phyloP scores from a whole-genome alignment of 2,797 vertebrate genomes.

The Pangasius macronema region DNA sequence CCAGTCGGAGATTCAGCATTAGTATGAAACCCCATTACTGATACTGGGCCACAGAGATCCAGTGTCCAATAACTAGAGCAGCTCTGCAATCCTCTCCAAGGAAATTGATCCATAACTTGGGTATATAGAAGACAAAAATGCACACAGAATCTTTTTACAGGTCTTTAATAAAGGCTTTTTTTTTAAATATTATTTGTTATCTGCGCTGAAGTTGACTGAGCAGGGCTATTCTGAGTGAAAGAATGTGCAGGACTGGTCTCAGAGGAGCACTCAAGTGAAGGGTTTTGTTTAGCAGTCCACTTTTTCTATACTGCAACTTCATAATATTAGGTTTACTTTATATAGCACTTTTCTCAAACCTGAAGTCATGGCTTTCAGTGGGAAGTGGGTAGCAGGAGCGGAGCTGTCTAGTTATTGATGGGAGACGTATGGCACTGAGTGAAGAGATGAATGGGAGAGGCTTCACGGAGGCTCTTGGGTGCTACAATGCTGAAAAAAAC shows the following conservation, averaged over 20 bases:
- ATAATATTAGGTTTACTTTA: not conserved
- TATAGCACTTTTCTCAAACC: not conserved
- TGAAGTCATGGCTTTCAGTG: not conserved
- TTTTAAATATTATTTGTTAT: not conserved
- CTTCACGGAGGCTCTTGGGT: not conserved
- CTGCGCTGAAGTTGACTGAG: not conserved
- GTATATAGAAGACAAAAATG: not conserved
- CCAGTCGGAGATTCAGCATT: not conserved
- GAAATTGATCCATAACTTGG: conserved; percentile 9
- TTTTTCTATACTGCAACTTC: not conserved
- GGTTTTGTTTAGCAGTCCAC: not conserved
- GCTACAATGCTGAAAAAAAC: not conserved
- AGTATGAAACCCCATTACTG: conserved; percentile 1
- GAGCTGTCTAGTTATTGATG: not conserved
- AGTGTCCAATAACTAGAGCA: conserved; percentile 18
- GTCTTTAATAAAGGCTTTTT: not conserved
- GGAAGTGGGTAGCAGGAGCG: too few relatives aligned
- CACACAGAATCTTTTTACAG: not conserved
- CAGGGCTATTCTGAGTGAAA: not conserved
- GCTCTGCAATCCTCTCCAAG: conserved; percentile 6
- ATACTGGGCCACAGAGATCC: conserved; percentile 2
- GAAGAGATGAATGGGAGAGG: not conserved
- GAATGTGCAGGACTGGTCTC: not conserved
- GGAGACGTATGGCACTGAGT: not conserved
- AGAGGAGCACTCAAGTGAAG: too few relatives aligned